phyloP scores from a whole-genome alignment of 2,113 vertebrate species.

The Orthochromis indermauri region DNA sequence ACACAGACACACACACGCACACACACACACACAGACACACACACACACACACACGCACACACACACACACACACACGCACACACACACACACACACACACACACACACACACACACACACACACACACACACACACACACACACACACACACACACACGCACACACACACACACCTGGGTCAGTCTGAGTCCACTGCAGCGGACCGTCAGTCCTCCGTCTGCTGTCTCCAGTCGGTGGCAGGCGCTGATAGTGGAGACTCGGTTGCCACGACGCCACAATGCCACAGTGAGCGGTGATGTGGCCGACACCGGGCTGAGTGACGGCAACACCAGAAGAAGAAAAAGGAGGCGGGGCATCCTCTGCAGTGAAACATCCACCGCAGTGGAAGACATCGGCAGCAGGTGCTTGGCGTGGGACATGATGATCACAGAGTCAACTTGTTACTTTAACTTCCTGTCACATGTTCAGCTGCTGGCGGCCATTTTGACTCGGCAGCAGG shows the following conservation, averaged over 20 bases:
- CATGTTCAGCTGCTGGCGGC: neutral
- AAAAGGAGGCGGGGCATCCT: neutral
- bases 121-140: accelerated
- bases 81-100: accelerated
- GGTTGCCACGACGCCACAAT: neutral
- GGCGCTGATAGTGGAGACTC: neutral
- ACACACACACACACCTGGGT: neutral
- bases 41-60: accelerated
- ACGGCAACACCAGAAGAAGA: neutral
- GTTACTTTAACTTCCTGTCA: neutral
- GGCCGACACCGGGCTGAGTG: neutral
- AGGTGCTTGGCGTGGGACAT: neutral
- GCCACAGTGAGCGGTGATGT: neutral
- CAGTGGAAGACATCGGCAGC: neutral
- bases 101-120: accelerated
- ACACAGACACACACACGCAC: accelerated
- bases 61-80: accelerated
- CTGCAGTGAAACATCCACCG: neutral
- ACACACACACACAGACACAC: accelerated
- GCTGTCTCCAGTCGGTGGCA: neutral
- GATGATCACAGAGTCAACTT: accelerated
- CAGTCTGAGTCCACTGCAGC: neutral
- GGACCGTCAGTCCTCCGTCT: neutral
- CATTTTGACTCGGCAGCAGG: neutral
- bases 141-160: accelerated